phyloP scores from a whole-genome alignment of 2,797 vertebrate genomes.

The Erethizon dorsatum region DNA sequence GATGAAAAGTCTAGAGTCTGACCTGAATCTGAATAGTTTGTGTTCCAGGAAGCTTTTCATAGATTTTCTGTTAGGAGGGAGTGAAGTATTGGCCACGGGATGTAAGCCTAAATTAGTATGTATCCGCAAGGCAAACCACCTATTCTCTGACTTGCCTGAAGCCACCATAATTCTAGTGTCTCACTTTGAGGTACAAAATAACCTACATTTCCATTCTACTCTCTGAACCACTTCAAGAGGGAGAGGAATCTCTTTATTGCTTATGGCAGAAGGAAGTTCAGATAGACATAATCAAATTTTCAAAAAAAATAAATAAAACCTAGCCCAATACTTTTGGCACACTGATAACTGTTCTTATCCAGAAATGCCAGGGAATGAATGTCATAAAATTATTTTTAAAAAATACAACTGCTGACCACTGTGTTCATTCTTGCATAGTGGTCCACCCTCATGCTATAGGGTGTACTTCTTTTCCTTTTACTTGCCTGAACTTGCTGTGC shows the following conservation, averaged over 20 bases:
- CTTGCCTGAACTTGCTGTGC: background rate
- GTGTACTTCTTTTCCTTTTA: background rate
- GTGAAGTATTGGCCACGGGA: slow-evolving; percentile 83
- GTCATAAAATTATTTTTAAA: background rate
- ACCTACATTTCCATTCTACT: slow-evolving; percentile 72
- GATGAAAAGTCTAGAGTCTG: slow-evolving; percentile 45
- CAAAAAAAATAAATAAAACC: background rate
- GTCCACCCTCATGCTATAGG: background rate
- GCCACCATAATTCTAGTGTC: slow-evolving; percentile 75
- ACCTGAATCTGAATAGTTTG: slow-evolving; percentile 81
- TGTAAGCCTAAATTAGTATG: slow-evolving; percentile 84
- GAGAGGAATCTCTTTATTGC: background rate
- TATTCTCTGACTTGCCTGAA: slow-evolving; percentile 81
- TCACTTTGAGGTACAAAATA: slow-evolving; percentile 81
- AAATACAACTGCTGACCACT: background rate
- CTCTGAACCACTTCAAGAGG: slow-evolving; percentile 61
- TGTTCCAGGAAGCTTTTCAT: slow-evolving; percentile 78
- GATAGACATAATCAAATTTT: background rate
- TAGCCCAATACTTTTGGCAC: background rate
- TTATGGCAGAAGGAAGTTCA: slow-evolving; percentile 58
- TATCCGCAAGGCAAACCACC: slow-evolving; percentile 83
- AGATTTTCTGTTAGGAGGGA: slow-evolving; percentile 81
- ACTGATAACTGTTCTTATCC: background rate
- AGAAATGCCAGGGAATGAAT: background rate
- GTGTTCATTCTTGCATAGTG: background rate